phyloP scores from a whole-genome alignment of 2,797 vertebrate genomes.

The Carcharodon carcharias region DNA sequence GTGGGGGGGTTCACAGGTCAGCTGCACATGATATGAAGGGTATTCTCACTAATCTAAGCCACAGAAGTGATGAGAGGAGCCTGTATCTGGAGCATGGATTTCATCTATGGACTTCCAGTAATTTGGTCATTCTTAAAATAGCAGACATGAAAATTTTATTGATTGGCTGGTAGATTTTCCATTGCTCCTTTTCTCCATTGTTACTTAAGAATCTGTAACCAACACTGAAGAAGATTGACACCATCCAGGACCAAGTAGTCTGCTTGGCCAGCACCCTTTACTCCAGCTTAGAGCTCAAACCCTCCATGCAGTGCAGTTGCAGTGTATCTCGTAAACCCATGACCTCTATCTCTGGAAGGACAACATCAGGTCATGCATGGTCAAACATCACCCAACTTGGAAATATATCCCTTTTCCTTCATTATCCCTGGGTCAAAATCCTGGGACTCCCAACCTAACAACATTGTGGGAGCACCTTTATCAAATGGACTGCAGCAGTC shows the following conservation, averaged over 20 bases:
- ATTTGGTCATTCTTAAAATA: neutral
- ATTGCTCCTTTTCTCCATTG: neutral
- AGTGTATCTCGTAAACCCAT: neutral
- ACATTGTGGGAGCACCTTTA: neutral
- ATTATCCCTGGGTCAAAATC: neutral
- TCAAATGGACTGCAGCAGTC: neutral
- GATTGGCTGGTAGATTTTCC: neutral
- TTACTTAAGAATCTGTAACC: neutral
- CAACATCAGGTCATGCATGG: neutral
- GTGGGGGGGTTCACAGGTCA: neutral
- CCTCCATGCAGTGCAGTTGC: neutral
- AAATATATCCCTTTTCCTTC: neutral
- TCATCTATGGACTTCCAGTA: neutral
- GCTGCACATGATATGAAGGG: neutral
- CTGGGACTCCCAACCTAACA: neutral
- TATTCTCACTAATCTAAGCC: neutral
- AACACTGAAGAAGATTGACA: neutral
- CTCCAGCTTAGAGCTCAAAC: neutral
- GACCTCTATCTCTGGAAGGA: neutral
- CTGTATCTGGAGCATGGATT: neutral
- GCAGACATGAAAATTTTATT: neutral
- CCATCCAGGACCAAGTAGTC: neutral
- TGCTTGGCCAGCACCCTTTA: neutral
- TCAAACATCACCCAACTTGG: neutral
- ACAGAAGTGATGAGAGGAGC: neutral